Conservation (phyloP, 2,113 vertebrate genomes). For the Taxidea taxus region DNA sequence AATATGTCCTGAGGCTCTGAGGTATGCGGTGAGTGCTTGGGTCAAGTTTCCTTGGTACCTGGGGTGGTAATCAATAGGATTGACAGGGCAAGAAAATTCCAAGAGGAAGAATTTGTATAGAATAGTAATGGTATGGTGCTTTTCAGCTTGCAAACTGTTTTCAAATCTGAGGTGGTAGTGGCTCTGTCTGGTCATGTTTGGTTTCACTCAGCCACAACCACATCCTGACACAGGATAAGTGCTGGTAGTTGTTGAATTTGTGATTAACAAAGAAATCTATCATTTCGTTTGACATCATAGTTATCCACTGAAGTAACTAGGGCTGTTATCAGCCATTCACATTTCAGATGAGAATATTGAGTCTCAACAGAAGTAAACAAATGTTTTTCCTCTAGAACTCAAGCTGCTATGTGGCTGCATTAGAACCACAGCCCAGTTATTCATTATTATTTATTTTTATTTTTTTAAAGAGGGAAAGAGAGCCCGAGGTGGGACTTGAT, state of each 20-base stretch:
- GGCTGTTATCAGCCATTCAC: background rate
- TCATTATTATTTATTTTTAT: background rate
- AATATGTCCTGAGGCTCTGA: background rate
- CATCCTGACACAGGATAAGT: background rate
- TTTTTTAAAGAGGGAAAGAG: background rate
- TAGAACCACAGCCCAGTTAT: background rate
- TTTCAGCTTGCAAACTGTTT: background rate
- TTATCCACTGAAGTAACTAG: background rate
- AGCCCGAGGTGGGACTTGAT: background rate
- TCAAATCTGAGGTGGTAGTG: background rate
- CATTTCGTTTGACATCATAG: background rate
- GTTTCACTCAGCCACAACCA: background rate
- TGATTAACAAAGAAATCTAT: background rate
- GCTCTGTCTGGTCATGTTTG: background rate
- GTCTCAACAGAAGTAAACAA: background rate
- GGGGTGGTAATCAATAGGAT: background rate
- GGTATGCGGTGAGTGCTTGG: background rate
- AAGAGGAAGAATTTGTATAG: background rate
- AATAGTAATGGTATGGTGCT: background rate
- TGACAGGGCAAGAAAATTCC: background rate
- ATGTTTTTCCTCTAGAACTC: background rate
- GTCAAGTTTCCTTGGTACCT: background rate
- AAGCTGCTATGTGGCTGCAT: background rate
- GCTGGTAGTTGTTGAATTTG: background rate
- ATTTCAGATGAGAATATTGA: slow-evolving; percentile 10